phyloP scores from a whole-genome alignment of 2,888 invertebrate species.

The Xestoiulus laeticollis region DNA sequence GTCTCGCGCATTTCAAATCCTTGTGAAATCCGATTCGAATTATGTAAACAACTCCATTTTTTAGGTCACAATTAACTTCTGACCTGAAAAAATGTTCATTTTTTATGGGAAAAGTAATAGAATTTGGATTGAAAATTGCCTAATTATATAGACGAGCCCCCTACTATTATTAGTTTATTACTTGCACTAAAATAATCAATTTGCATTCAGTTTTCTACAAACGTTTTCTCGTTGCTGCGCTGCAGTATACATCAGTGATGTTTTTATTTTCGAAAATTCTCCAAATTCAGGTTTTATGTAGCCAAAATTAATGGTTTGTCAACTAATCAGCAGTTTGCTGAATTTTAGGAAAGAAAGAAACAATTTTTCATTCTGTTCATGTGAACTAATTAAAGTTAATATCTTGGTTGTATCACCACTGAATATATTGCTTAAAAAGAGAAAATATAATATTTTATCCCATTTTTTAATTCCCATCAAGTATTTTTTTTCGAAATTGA shows the following conservation, averaged over 20 bases:
- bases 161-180: conserved; percentile 21
- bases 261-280: too few species aligned
- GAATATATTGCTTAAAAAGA: too few species aligned
- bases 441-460: too few species aligned
- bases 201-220: neutral
- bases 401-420: too few species aligned
- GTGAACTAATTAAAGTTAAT: too few species aligned
- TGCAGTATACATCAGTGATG: too few species aligned
- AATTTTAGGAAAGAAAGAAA: neutral
- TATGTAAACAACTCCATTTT: conserved; percentile 36
- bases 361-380: too few species aligned
- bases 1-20: neutral
- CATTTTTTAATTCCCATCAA: too few species aligned
- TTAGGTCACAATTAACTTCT: conserved; percentile 24
- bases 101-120: neutral
- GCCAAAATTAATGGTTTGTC: neutral
- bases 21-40: conserved; percentile 3
- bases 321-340: neutral
- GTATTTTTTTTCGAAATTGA: too few species aligned
- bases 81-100: neutral
- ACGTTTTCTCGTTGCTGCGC: neutral
- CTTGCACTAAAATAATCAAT: neutral
- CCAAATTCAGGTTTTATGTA: neutral
- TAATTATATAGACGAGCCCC: neutral
- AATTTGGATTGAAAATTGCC: conserved; percentile 6